Evolutionary conservation across 1,140 invertebrate genomes (phyloP).

Genomic region (Brachionus sp.): DNA sequence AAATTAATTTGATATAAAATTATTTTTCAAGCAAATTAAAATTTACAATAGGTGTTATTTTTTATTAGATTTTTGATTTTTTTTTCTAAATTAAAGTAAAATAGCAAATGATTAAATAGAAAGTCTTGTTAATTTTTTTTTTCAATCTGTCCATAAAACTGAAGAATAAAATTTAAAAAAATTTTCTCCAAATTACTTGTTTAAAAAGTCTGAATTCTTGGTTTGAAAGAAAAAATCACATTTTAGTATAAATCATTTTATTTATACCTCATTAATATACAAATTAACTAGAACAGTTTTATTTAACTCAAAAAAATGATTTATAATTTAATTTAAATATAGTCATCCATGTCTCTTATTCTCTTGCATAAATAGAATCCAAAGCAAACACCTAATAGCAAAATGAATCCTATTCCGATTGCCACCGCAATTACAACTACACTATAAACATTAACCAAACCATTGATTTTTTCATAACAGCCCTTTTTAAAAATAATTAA

Average conservation of each 20-base stretch:
- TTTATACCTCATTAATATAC: neutral
- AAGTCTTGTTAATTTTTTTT: no score
- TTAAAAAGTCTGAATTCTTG: no score
- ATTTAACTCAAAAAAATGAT: neutral
- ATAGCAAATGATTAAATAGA: no score
- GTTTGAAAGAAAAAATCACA: neutral
- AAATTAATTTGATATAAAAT: no score
- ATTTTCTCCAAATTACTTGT: no score
- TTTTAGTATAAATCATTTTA: neutral
- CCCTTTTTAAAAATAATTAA: neutral
- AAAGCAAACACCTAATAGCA: constrained; percentile 9
- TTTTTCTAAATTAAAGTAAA: no score
- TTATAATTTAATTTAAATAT: neutral
- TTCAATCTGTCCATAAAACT: no score
- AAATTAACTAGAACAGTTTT: neutral
- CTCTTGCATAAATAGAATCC: constrained; percentile 40
- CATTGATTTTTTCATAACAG: constrained; percentile 33
- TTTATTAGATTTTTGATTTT: no score
- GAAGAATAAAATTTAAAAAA: no score
- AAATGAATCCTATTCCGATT: constrained; percentile 8
- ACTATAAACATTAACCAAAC: neutral
- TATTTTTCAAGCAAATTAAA: no score
- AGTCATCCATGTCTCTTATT: constrained; percentile 35
- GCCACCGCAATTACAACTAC: neutral
- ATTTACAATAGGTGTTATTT: no score